Evolutionary conservation across 2,888 invertebrate genomes (phyloP).

Genomic region (Tortricodes alternella): DNA sequence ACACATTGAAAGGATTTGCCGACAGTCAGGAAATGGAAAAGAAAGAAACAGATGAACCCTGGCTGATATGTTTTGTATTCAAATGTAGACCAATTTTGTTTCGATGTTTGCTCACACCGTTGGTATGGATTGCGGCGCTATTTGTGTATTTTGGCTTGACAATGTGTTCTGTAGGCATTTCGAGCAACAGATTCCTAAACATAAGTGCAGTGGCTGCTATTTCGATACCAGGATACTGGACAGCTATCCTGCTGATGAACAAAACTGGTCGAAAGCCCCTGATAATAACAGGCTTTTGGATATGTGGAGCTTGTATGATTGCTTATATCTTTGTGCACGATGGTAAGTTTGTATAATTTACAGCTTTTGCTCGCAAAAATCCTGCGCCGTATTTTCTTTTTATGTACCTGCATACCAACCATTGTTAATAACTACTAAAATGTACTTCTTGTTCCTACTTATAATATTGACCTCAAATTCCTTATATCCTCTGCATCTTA

Average conservation of each 20-base stretch:
- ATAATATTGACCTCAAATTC: neutral
- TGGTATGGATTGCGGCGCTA: conserved; percentile 1
- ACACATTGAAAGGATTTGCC: conserved; percentile 7
- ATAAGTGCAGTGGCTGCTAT: neutral
- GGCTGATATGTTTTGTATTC: conserved; percentile 5
- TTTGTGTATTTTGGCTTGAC: conserved; percentile 1
- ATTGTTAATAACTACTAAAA: neutral
- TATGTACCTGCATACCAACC: no score
- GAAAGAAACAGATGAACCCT: neutral
- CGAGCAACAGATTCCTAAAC: neutral
- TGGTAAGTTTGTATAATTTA: neutral
- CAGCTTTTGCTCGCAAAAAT: neutral
- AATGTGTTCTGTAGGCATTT: neutral
- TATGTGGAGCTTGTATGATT: conserved; percentile 5
- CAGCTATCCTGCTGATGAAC: neutral
- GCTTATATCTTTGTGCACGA: neutral
- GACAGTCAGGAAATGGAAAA: neutral
- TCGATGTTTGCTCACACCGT: conserved; percentile 3
- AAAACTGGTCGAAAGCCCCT: conserved; percentile 4
- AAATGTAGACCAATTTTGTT: conserved; percentile 1
- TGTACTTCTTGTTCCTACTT: neutral
- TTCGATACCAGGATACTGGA: conserved; percentile 5
- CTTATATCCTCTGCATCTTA: no score
- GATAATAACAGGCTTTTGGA: neutral
- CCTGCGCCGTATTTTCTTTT: neutral